Base-by-base conservation (phyloP, 2,888 invertebrate genomes). In the Mesochorus sp. region DNA sequence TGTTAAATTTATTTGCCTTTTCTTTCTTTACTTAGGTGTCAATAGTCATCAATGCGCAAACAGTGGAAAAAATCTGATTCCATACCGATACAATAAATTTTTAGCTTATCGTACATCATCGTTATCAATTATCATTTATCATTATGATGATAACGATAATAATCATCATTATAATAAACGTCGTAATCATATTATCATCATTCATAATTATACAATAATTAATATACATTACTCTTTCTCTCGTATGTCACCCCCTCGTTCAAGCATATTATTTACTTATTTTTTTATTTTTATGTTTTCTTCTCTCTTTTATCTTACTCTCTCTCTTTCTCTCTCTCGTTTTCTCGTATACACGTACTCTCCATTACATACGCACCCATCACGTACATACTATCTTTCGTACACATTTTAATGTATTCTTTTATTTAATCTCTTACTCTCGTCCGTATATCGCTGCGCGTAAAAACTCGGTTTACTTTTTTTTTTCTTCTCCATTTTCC, bases 71-170 rank as follows among this genome's bases (percentile, higher is more conserved):
- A 88, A 87, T 89, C 86, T 87, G 88, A 88, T 88, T 89, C 86
- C 88, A 88, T 89, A 89, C 86, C 88, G 88, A 88, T 88, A 89
- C 88, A 88, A 89, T 89, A 88, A 88, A 89, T 88, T 89, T n/a
- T 86, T 89, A 89, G 86, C 88, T 88, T 88, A 89, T 87, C 85
- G 88, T 89, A 89, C 89, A 89, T 86, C 88, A 88, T 88, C 84
- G 81, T 85, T 84, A 86, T 86, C 84, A 55, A 84, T 83, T 83
- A 84, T 83, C 82, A 82, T 84, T 85, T 85, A 84, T 84, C 82
- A 84, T 84, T 84, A 82, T 84, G 83, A 82, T 86, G 83, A 85
- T 85, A 85, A 83, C 84, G 84, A 84, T 83, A 82, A 81, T 84
- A 83, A 82, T 84, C 80, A 77, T 79, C 82, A 83, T 81, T 83